Evolutionary conservation across 2,888 invertebrate species (phyloP), one percentile per base, ranked within the genome.

Genomic region (Dryobotodes eremita): DNA sequence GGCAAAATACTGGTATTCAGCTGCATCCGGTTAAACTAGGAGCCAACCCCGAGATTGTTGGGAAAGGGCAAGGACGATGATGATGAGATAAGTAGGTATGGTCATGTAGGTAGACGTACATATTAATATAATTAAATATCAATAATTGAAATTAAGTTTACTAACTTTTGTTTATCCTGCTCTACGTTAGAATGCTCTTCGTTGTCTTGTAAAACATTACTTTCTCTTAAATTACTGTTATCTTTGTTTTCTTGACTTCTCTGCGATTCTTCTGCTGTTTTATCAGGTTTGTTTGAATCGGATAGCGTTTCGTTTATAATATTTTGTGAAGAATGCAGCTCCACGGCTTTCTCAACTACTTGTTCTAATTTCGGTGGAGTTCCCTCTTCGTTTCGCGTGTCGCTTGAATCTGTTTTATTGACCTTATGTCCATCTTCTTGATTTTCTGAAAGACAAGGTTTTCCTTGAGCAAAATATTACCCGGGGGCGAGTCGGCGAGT

Each of bases 301-400:
- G 75, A 73, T 59, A 86, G 83, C 64, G 77, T 79, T 73, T 93
- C 91, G 66, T 95, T 92, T 11, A 94, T 92, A 23, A 94, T 92
- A 23, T 65, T 71, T 74, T 85, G 84, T 62, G 68, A 48, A 69
- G 66, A 75, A 77, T 82, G 69, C n/a, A 86, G 70, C 31, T 77
- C 71, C 23, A 96, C 92, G 10, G 94, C 94, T 90, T 94, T 94
- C 70, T 95, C 95, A 20, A 95, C 94, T 2, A 96, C 91, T 79
- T 94, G 92, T 87, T 95, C 93, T 82, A 96, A 85, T 77, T 92
- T 92, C 13, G 93, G 85, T 70, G 92, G 82, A 84, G 92, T 93
- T 31, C 94, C 93, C 75, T 94, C 93, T 46, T 80, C 80, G 36
- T 85, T 73, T 53, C 71, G 48, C n/a, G 64, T 79, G 48, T 73